Evolutionary conservation across 2,113 vertebrate species (phyloP), one percentile per base, ranked within the genome.

Genomic region (Tenrec ecaudatus): DNA sequence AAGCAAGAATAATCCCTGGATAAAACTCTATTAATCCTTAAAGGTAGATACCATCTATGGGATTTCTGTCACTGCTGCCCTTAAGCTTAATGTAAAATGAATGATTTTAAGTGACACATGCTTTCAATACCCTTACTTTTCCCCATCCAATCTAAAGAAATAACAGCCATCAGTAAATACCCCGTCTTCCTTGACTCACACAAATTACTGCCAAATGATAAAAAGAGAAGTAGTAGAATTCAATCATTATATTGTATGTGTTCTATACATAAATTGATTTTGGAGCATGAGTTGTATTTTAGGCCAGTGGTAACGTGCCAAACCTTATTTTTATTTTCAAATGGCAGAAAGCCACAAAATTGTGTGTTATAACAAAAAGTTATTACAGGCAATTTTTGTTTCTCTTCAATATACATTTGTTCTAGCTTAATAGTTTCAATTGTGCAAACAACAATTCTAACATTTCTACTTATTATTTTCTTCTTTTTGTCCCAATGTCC

Each of bases 251-350:
- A 88, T 71, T 76, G 82, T 88, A 82, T 78, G 79, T 89, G 16
- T 96, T 95, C 90, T 88, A 62, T 93, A 17, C 43, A 95, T 84
- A 93, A 94, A 85, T 91, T 93, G 79, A 23, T 76, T 88, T 95
- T 95, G 82, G 64, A 94, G 60, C 89, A 89, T 88, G 92, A 94
- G 8, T 88, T 96, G 40, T 57, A 82, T 23, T 53, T 38, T 40
- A 77, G 87, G 76, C 78, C 75, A 92, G 79, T 53, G 91, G 90
- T 6, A 93, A 27, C 64, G 82, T 27, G 71, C 85, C 66, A 88
- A 89, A 92, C 17, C 81, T 81, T 66, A 77, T 68, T 94, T 89
- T 89, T 60, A 92, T 96, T 87, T 94, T 87, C 43, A 94, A 91
- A 95, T 82, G 82, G 62, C 68, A 92, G 73, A 90, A 76, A 78